These are phyloP conservation scores for Epizoanthus stellaris DNA, from an alignment of 92 coral and sea anemone species.

Conservation along the genomic window DNA sequence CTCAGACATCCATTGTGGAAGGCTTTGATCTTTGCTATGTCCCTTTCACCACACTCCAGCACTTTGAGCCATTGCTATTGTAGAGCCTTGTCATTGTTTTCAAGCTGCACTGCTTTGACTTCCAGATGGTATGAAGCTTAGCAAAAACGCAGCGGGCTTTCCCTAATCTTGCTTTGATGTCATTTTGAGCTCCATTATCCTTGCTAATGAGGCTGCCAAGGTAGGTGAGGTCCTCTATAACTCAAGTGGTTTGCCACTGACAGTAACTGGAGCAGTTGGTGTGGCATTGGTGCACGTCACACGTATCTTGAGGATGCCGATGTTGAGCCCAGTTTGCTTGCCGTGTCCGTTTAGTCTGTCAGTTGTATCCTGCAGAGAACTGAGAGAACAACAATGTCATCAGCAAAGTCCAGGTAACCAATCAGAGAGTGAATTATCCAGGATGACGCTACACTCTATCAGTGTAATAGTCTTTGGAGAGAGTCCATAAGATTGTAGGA, in stretches of 20 bases:
- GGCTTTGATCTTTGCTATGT: constrained; percentile 18
- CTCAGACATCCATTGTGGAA: constrained; percentile 26
- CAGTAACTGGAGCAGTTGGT: background rate
- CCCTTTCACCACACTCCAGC: constrained; percentile 8
- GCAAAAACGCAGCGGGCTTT: constrained; percentile 25
- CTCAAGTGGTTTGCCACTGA: background rate
- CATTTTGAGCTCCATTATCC: constrained; percentile 33
- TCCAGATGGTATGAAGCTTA: constrained; percentile 43
- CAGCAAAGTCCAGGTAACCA: constrained; percentile 24
- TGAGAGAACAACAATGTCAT: constrained; percentile 8
- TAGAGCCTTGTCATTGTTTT: constrained; percentile 34
- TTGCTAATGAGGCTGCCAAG: constrained; percentile 33
- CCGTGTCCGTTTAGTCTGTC: background rate
- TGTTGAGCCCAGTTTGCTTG: constrained; percentile 8
- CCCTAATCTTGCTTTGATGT: constrained; percentile 32
- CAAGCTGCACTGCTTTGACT: constrained; percentile 43
- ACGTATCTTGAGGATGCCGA: background rate
- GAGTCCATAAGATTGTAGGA: background rate
- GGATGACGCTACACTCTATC: constrained; percentile 39
- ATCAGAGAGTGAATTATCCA: constrained; percentile 18
- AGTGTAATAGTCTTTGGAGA: constrained; percentile 32
- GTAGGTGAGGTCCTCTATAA: constrained; percentile 11
- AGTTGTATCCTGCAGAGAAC: too few species aligned
- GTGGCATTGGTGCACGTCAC: constrained; percentile 11
- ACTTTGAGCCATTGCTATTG: constrained; percentile 27